These are phyloP conservation scores for Rhynchopsitta pachyrhyncha DNA, from an alignment of 2,113 vertebrate genomes.

Conservation along the genomic window DNA sequence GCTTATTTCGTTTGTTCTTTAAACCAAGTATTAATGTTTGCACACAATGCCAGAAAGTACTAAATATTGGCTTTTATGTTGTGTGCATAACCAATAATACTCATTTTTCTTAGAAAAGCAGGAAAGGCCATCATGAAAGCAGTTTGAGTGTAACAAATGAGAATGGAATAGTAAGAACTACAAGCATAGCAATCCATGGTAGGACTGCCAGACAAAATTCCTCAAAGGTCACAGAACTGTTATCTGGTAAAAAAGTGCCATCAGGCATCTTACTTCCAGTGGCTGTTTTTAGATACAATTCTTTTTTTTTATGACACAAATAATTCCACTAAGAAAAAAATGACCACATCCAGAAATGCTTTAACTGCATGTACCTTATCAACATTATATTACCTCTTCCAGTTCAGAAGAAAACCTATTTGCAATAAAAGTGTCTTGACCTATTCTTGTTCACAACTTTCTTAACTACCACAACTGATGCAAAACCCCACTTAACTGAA, in stretches of 20 bases:
- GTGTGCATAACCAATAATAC: not conserved
- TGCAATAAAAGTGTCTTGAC: not conserved
- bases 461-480: not conserved
- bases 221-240: not conserved
- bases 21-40: not conserved
- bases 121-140: not conserved
- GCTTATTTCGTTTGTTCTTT: slow-evolving; percentile 19
- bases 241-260: not conserved
- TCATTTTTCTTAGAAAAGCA: not conserved
- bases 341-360: not conserved
- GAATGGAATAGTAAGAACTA: not conserved
- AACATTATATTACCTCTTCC: not conserved
- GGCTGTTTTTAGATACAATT: not conserved
- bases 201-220: not conserved
- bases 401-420: not conserved
- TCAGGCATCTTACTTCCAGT: not conserved
- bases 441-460: not conserved
- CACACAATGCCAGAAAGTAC: not conserved
- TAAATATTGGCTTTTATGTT: not conserved
- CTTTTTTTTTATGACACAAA: not conserved
- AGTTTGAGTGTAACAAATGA: not conserved
- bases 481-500: not conserved
- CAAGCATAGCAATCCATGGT: not conserved
- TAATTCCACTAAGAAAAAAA: not conserved
- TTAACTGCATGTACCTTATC: not conserved